Base-by-base conservation (phyloP, 2,888 invertebrate species). In the Phania funesta region DNA sequence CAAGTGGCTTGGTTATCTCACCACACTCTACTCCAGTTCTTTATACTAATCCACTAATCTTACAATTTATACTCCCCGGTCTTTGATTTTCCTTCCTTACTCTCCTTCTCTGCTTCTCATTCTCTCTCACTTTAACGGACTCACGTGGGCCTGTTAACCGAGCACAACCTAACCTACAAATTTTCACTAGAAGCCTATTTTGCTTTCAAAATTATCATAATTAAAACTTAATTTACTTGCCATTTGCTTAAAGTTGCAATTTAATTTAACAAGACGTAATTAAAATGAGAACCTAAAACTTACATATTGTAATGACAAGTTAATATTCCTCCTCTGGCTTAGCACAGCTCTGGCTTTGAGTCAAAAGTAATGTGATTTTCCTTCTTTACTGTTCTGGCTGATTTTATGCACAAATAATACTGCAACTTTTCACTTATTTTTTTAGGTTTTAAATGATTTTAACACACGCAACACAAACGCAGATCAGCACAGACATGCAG, bases 401-500 rank as follows among this genome's bases (percentile, higher is more conserved):
- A 6, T 75, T 64, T 18, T 38, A n/a, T 13, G 58, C n/a, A 24
- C 29, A 52, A 29, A 64, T 44, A 29, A 52, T 22, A 62, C 22
- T 35, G 54, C 35, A 64, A 41, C 54, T 56, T 74, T 76, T 65
- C 65, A 76, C 65, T 76, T 65, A n/a, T n/a, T 73, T 38, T 78
- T 58, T 46, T 73, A 56, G 16, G 20, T 52, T 70, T 82, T 64
- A 74, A 78, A 74, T 78, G 68, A 56, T 70, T 73, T 77, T 74
- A 35, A 70, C 41, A 64, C 82, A 82, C 82, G 82, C 82, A 78
- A 82, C 41, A 20, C n/a, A 60, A 65, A 35, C 20, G 58, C 70
- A 48, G 32, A 2, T 4, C 35, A 46, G 32, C 60, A 48, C 32
- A 18, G 38, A 71, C n/a, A 68, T 44, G 54, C 48, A 54, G 56